phyloP scores from a whole-genome alignment of 1,140 invertebrate species.

The Calosoma granatense region DNA sequence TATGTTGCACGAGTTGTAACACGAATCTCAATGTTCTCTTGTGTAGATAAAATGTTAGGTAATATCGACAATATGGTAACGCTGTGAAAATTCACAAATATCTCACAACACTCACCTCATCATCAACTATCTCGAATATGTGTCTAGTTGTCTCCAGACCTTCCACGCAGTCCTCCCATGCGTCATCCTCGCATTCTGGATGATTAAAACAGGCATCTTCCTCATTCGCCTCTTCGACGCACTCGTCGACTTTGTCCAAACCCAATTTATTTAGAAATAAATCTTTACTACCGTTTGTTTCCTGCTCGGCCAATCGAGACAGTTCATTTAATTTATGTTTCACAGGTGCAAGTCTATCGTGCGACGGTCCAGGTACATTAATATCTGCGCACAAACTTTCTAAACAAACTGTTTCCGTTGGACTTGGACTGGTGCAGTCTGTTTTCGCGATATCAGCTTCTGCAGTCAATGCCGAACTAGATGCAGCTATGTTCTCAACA shows the following conservation, averaged over 20 bases:
- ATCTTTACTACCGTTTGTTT: slow-evolving; percentile 22
- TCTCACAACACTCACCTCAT: too few species aligned
- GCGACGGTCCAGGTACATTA: background rate
- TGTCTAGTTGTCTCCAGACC: slow-evolving; percentile 19
- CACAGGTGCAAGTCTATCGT: background rate
- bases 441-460: slow-evolving; percentile 27
- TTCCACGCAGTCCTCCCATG: slow-evolving; percentile 27
- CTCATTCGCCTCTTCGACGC: slow-evolving; percentile 18
- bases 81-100: too few species aligned
- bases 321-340: slow-evolving; percentile 7
- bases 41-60: too few species aligned
- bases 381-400: slow-evolving; percentile 24
- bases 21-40: too few species aligned
- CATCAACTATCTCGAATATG: slow-evolving; percentile 8
- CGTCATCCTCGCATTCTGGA: slow-evolving; percentile 22
- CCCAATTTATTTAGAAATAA: slow-evolving; percentile 29
- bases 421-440: slow-evolving; percentile 35
- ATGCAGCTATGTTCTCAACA: slow-evolving; percentile 17
- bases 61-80: too few species aligned
- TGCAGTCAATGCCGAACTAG: slow-evolving; percentile 17
- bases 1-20: too few species aligned
- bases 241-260: slow-evolving; percentile 24
- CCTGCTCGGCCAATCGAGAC: background rate
- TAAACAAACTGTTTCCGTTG: slow-evolving; percentile 32
- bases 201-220: slow-evolving; percentile 26